phyloP scores from a whole-genome alignment of 2,888 invertebrate species.

The Drepanosiphum platanoidis region DNA sequence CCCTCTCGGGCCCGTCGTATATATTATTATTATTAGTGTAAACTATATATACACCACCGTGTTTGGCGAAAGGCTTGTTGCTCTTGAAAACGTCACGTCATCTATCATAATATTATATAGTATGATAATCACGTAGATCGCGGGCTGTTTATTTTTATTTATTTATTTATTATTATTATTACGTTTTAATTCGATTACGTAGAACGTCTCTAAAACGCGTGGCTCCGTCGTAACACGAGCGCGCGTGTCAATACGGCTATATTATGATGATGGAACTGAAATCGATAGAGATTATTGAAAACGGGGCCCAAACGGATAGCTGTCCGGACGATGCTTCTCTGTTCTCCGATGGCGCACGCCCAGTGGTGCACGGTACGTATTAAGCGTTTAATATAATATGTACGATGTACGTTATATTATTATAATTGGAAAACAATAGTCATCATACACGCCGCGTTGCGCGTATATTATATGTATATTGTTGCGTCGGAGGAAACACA shows the following conservation, averaged over 20 bases:
- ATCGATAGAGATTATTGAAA: neutral
- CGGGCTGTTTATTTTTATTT: neutral
- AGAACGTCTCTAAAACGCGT: neutral
- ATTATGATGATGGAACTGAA: slow-evolving; percentile 24
- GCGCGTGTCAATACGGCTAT: neutral
- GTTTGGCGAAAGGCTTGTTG: neutral
- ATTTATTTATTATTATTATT: neutral
- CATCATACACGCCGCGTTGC: too few species aligned
- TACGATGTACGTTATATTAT: neutral
- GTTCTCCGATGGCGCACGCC: neutral
- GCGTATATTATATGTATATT: too few species aligned
- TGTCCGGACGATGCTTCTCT: neutral
- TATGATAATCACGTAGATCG: neutral
- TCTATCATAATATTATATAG: neutral
- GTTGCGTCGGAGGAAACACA: too few species aligned
- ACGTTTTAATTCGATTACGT: neutral
- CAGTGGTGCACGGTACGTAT: too few species aligned
- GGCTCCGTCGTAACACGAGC: neutral
- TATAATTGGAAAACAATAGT: too few species aligned
- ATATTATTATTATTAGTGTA: neutral
- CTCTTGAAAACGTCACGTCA: neutral
- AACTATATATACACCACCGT: neutral
- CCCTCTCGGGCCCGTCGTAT: neutral
- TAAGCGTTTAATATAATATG: too few species aligned
- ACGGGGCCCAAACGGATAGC: neutral